Conservation (phyloP, 1,140 invertebrate species). For the Bombus waltoni region DNA sequence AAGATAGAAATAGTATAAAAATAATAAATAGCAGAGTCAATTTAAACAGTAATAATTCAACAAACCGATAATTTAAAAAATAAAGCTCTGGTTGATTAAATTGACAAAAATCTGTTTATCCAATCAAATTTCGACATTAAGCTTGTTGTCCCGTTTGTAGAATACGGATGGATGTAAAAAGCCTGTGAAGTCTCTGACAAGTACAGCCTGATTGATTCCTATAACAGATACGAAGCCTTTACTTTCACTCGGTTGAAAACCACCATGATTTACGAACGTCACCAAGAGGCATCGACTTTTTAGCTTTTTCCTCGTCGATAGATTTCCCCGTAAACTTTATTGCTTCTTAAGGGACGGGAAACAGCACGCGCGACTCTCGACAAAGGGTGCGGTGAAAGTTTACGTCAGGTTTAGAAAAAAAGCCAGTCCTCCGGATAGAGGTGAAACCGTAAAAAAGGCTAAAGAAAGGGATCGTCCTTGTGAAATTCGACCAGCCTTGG, state of each 20-base stretch:
- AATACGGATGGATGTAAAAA: neutral
- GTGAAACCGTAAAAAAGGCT: conserved; percentile 24
- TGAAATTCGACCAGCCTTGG: neutral
- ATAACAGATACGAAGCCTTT: conserved; percentile 70
- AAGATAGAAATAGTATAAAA: neutral
- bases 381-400: conserved; percentile 80
- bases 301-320: conserved; percentile 47
- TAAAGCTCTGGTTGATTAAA: neutral
- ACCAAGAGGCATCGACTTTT: conserved; percentile 46
- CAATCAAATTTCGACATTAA: neutral
- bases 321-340: conserved; percentile 72
- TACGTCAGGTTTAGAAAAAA: conserved; percentile 30
- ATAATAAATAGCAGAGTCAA: neutral
- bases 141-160: neutral
- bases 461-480: conserved; percentile 34
- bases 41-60: neutral
- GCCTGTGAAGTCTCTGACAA: accelerated
- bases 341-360: conserved; percentile 50
- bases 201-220: conserved; percentile 46
- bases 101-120: neutral
- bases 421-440: neutral
- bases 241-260: conserved; percentile 72
- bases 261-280: conserved; percentile 70
- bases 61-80: neutral
- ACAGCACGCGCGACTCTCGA: conserved; percentile 39